These are phyloP conservation scores for Cossypha niveicapilla DNA, from an alignment of 2,797 vertebrate genomes.

Conservation along the genomic window DNA sequence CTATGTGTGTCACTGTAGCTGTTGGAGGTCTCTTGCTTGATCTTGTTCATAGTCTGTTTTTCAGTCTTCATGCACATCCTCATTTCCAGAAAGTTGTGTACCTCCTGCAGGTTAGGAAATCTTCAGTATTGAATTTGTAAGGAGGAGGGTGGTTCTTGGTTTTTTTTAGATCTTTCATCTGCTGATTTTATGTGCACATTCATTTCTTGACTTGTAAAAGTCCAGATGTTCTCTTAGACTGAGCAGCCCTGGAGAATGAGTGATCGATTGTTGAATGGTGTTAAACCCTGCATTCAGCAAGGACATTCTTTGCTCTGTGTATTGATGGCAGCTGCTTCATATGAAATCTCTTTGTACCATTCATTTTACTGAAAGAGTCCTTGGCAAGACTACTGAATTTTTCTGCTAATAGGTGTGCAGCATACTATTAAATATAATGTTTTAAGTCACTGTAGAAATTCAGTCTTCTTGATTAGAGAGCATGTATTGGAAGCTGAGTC, in stretches of 20 bases:
- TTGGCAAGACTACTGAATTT: not conserved
- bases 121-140: not conserved
- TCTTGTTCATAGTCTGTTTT: not conserved
- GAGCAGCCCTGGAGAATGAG: not conserved
- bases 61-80: not conserved
- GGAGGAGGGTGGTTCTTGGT: fast-evolving
- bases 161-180: not conserved
- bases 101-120: not conserved
- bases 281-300: not conserved
- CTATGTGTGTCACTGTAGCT: not conserved
- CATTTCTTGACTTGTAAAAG: not conserved
- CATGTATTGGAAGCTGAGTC: not conserved
- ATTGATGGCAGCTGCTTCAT: not conserved
- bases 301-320: not conserved
- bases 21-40: not conserved
- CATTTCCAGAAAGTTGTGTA: not conserved
- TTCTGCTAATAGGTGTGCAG: not conserved
- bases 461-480: not conserved
- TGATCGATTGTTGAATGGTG: not conserved
- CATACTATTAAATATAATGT: not conserved
- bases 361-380: not conserved
- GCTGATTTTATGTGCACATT: not conserved
- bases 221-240: not conserved
- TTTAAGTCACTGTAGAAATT: not conserved
- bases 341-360: not conserved